Conservation (phyloP, 2,113 vertebrate genomes). For the Artemisiospiza belli region DNA sequence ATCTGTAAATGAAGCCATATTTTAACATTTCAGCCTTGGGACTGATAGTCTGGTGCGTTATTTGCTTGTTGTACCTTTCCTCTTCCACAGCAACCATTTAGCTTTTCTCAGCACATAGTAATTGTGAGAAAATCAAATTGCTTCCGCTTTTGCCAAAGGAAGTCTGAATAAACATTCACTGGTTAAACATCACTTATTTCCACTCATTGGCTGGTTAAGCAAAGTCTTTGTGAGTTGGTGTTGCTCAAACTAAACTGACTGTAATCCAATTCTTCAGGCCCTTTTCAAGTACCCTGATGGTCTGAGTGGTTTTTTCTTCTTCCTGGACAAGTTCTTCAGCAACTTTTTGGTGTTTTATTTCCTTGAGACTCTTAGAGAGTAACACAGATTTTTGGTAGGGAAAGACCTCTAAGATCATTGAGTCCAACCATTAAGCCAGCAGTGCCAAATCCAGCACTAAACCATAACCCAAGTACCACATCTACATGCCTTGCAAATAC, state of each 20-base stretch:
- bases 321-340: not conserved
- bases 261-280: not conserved
- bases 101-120: not conserved
- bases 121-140: conserved; percentile 6
- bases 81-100: conserved; percentile 37
- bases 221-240: not conserved
- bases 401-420: not conserved
- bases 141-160: conserved; percentile 9
- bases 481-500: not conserved
- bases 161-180: not conserved
- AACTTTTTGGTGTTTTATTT: not conserved
- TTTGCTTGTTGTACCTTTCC: not conserved
- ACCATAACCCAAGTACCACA: not conserved
- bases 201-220: not conserved
- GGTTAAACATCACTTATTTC: not conserved
- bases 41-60: not conserved
- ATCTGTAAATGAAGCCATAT: not conserved
- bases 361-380: not conserved
- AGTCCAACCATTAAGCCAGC: not conserved
- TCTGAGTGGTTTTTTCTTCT: not conserved
- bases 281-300: not conserved
- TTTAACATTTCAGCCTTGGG: not conserved
- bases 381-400: not conserved
- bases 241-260: not conserved
- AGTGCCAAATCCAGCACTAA: not conserved